Base-by-base conservation (phyloP, 2,113 vertebrate species). In the Sterrhoptilus dennistouni region DNA sequence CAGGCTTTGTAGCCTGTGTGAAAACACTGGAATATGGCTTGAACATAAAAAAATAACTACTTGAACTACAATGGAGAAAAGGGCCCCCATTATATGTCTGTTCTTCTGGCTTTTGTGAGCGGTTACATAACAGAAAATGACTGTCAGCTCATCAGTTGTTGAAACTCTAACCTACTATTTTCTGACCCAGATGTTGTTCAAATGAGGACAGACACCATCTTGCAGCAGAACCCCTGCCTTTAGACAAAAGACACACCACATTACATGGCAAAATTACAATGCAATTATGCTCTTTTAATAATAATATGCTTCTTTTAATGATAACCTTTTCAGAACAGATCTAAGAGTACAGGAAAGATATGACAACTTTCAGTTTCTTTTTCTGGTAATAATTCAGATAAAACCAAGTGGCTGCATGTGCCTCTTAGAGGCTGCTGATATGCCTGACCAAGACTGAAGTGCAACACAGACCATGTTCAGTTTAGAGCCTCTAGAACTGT, bases 131-230 rank as follows among this genome's bases (percentile, higher is more conserved):
- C n/a, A 87, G 81, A 92, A 97, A 94, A 95, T 82, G 83, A 95
- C 42, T 42, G 83, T 87, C 16, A 1, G 87, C 77, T 95, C 89
- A 64, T 69, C 89, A 27, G 44, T 33, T 7, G 3, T 6, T 89
- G 89, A 92, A 94, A 94, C 88, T 71, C 72, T 82, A 93, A 87
- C 87, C 89, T 89, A 76, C 81, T 93, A 61, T 95, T 95, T 96
- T 94, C 83, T 93, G 89, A 87, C 87, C 89, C 70, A 95, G 89
- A 93, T 65, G 87, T 63, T 89, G 76, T 23, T 96, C 69, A 56
- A 77, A 91, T 61, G 81, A 95, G 53, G 75, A 85, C 3, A 6
- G n/a, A 78, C 15, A 20, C 74, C 35, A 50, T 65, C 56, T 71
- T 84, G 65, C 65, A 93, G 42, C 40, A 90, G 87, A 85, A 93